Evolutionary conservation across 2,113 vertebrate genomes (phyloP).

Genomic region (Callipepla squamata): DNA sequence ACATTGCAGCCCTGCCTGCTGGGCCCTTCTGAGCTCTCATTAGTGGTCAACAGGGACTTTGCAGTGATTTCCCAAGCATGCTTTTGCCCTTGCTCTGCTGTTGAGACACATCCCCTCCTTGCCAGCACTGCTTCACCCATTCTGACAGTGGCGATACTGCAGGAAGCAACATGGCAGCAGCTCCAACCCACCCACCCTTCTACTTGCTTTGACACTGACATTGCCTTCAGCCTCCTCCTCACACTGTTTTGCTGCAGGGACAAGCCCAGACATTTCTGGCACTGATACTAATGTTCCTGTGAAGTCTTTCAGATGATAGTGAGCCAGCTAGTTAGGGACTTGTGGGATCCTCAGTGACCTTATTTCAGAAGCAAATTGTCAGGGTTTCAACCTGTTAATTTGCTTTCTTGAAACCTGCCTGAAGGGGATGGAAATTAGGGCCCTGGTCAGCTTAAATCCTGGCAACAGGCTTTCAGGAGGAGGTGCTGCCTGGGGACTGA

Average conservation of each 20-base stretch:
- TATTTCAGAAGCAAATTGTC: conserved; percentile 27
- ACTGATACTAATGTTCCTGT: conserved; percentile 4
- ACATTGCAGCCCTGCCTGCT: neutral
- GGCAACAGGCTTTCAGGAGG: neutral
- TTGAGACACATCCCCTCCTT: neutral
- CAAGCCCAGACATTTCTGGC: conserved; percentile 47
- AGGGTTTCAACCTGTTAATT: conserved; percentile 36
- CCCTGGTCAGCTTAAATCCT: neutral
- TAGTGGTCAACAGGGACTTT: neutral
- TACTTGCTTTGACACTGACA: neutral
- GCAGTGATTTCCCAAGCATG: neutral
- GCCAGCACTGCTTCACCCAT: neutral
- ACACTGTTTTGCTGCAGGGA: conserved; percentile 1
- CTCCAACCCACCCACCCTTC: neutral
- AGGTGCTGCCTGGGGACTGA: neutral
- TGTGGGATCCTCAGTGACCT: conserved; percentile 15
- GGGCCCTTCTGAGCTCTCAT: neutral
- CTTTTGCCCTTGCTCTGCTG: neutral
- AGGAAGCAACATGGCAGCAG: neutral
- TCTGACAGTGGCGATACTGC: neutral
- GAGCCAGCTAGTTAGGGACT: conserved; percentile 17
- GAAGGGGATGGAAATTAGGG: neutral
- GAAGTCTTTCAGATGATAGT: conserved; percentile 34
- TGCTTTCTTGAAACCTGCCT: neutral
- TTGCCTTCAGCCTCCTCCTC: neutral